Percentiles rank a stretch among this genome's conserved stretches.
Conservation (phyloP, 2,888 invertebrate species). For the Dioctria linearis region DNA sequence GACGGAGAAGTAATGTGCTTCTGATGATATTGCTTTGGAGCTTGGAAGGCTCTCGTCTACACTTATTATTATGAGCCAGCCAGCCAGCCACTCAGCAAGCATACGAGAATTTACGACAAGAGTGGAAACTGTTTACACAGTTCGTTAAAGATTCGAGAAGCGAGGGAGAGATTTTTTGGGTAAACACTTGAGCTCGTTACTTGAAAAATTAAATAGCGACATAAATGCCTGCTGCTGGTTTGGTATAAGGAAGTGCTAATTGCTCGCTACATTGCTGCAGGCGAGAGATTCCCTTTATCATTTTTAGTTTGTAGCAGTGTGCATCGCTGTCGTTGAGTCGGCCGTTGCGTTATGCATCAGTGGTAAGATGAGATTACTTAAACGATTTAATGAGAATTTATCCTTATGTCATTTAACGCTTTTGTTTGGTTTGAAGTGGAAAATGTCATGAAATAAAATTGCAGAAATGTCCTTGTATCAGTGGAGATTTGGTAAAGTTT, state of each 20-base stretch:
- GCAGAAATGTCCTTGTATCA: too few species aligned
- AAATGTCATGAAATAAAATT: too few species aligned
- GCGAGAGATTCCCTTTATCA: neutral
- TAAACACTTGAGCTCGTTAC: conserved; percentile 54
- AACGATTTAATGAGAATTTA: too few species aligned
- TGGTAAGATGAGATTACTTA: too few species aligned
- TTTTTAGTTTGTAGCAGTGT: too few species aligned
- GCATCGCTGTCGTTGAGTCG: too few species aligned
- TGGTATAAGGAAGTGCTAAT: conserved; percentile 36
- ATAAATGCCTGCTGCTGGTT: conserved; percentile 2
- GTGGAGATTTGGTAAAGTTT: too few species aligned
- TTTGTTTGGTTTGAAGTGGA: too few species aligned
- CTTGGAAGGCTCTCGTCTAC: conserved; percentile 7
- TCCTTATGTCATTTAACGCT: too few species aligned
- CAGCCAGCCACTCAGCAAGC: too few species aligned
- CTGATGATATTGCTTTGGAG: neutral
- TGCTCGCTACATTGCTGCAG: neutral
- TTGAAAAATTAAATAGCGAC: conserved; percentile 48
- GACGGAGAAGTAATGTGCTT: neutral
- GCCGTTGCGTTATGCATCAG: too few species aligned
- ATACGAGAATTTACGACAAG: conserved; percentile 38
- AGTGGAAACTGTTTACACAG: conserved; percentile 55
- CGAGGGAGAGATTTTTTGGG: conserved; percentile 48
- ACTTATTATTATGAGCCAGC: conserved; percentile 17
- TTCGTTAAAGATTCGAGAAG: conserved; percentile 53